A percentile compares a stretch with the other conserved stretches of the same genome.
Evolutionary conservation across 2,888 invertebrate genomes (phyloP).

Genomic region (Dolichomitus sp.): DNA sequence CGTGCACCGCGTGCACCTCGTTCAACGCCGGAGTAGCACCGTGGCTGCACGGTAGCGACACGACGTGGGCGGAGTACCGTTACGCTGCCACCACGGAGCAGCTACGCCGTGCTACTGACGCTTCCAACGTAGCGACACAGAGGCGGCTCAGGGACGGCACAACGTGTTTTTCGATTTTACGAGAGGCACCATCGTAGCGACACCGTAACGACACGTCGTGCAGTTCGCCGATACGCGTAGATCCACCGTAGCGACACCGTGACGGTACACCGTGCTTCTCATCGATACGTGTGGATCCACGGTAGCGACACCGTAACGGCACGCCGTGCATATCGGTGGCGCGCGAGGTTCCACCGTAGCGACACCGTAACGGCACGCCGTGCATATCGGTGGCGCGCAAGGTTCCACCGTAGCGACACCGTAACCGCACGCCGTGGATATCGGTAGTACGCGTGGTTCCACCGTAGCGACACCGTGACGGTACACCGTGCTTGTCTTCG

Average conservation of each 20-base stretch:
- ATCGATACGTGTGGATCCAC: not conserved
- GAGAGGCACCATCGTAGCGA: not conserved
- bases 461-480: not conserved
- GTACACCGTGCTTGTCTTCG: not conserved
- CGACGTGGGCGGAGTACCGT: not conserved
- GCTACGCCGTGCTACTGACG: not conserved
- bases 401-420: too few relatives aligned
- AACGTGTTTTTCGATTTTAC: conserved; percentile 8
- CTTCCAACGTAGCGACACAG: not conserved
- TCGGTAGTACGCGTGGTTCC: too few relatives aligned
- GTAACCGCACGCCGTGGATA: not conserved
- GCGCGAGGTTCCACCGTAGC: not conserved
- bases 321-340: not conserved
- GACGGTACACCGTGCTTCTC: not conserved
- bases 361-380: not conserved
- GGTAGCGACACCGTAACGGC: not conserved
- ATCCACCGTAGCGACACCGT: conserved; percentile 1
- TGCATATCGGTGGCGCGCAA: too few relatives aligned
- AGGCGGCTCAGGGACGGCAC: not conserved
- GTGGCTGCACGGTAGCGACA: conserved; percentile 9
- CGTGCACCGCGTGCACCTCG: conserved; percentile 2
- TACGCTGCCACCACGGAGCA: not conserved
- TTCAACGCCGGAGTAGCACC: not conserved
- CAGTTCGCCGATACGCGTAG: not conserved
- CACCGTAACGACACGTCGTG: conserved; percentile 3